A percentile compares a stretch with the other conserved stretches of the same genome.
Conservation (phyloP, 2,888 invertebrate species). For the Panzeria rudis region DNA sequence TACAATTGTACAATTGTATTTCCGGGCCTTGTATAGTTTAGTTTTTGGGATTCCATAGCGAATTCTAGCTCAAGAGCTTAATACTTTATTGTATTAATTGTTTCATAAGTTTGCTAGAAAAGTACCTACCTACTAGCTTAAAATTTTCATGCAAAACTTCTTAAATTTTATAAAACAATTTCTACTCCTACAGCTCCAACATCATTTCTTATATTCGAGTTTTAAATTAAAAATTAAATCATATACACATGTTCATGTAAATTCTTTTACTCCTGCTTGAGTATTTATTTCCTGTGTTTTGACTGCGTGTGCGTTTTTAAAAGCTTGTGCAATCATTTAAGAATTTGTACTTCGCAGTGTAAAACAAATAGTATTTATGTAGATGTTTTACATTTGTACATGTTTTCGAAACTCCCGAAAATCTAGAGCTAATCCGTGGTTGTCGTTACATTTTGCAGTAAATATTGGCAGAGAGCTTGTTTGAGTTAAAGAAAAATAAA, state of each 20-base stretch:
- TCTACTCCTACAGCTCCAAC: background rate
- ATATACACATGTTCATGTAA: constrained; percentile 12
- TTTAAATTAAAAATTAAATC: constrained; percentile 20
- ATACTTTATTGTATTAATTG: no score
- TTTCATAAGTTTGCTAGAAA: no score
- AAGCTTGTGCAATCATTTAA: constrained; percentile 28
- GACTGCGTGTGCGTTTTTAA: constrained; percentile 20
- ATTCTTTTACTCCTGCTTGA: background rate
- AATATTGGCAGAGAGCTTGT: background rate
- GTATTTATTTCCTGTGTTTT: background rate
- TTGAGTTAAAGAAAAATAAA: background rate
- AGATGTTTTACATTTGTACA: constrained; percentile 26
- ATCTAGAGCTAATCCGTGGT: constrained; percentile 64
- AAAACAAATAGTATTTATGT: constrained; percentile 59
- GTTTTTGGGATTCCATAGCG: no score
- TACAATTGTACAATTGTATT: background rate
- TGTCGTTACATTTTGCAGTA: constrained; percentile 25
- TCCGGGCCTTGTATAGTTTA: no score
- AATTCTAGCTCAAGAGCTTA: background rate
- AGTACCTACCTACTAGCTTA: no score
- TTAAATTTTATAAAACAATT: background rate
- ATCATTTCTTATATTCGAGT: constrained; percentile 4
- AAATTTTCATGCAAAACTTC: background rate
- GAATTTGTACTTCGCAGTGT: constrained; percentile 67
- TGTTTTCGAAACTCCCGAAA: constrained; percentile 40